Evolutionary conservation across 2,888 invertebrate genomes (phyloP).

Genomic region (Zonitis immaculata): DNA sequence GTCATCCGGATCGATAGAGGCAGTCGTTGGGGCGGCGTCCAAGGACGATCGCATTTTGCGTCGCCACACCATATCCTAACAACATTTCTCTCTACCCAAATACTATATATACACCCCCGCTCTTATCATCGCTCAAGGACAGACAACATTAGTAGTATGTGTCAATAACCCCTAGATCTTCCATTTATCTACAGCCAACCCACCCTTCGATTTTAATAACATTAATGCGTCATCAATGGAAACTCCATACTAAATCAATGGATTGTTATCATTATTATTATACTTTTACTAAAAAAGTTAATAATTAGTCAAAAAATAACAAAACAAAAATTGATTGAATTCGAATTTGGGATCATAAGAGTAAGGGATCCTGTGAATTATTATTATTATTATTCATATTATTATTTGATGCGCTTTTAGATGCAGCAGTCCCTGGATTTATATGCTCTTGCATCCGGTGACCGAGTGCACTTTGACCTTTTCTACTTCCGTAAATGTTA

Average conservation of each 20-base stretch:
- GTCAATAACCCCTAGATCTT: background rate
- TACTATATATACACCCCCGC: too few relatives aligned
- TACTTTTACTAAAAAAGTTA: too few relatives aligned
- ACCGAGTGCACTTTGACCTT: constrained; percentile 26
- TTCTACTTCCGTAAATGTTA: constrained; percentile 1
- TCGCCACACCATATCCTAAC: constrained; percentile 26
- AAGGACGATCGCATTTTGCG: constrained; percentile 29
- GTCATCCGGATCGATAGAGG: constrained; percentile 21
- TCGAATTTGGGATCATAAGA: too few relatives aligned
- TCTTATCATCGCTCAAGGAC: constrained; percentile 25
- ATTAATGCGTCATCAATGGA: background rate
- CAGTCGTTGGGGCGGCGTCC: constrained; percentile 28
- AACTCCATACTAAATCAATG: too few relatives aligned
- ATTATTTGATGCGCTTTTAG: background rate
- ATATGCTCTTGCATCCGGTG: constrained; percentile 16
- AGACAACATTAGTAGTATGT: constrained; percentile 13
- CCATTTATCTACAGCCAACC: background rate
- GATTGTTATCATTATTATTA: too few relatives aligned
- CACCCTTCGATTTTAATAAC: background rate
- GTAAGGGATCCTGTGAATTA: too few relatives aligned
- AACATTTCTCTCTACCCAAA: background rate
- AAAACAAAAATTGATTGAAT: too few relatives aligned
- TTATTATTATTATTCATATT: too few relatives aligned
- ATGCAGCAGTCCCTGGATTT: constrained; percentile 6
- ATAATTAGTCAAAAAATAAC: too few relatives aligned